Evolutionary conservation across 2,888 invertebrate genomes (phyloP).

Genomic region (Mythimna ferrago): DNA sequence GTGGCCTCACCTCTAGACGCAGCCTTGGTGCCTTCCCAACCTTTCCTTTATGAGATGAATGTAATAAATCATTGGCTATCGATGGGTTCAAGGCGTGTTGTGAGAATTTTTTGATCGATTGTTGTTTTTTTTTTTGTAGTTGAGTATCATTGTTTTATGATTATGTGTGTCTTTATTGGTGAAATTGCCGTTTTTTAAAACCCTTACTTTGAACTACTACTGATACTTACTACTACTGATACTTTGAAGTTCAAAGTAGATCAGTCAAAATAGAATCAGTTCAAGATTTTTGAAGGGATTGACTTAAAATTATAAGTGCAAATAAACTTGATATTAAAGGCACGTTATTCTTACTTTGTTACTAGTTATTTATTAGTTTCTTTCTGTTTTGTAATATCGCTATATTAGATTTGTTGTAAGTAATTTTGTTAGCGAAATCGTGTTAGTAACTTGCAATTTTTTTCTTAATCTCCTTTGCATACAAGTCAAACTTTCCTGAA

Average conservation of each 20-base stretch:
- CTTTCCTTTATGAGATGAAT: slow-evolving; percentile 77
- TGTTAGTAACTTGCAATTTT: slow-evolving; percentile 40
- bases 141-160: slow-evolving; percentile 56
- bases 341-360: too few species aligned
- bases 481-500: neutral
- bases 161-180: neutral
- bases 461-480: slow-evolving; percentile 18
- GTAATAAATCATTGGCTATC: slow-evolving; percentile 71
- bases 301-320: too few species aligned
- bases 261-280: too few species aligned
- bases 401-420: neutral
- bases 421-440: slow-evolving; percentile 32
- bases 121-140: slow-evolving; percentile 68
- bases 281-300: too few species aligned
- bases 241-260: too few species aligned
- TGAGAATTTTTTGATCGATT: slow-evolving; percentile 72
- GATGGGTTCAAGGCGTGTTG: slow-evolving; percentile 74
- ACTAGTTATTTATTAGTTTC: too few species aligned
- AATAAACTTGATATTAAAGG: too few species aligned
- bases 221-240: too few species aligned
- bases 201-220: too few species aligned
- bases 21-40: slow-evolving; percentile 75
- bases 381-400: too few species aligned
- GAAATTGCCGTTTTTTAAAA: too few species aligned
- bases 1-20: slow-evolving; percentile 78